phyloP scores from a whole-genome alignment of 2,888 invertebrate species.

The Acanthococcus lagerstroemiae region DNA sequence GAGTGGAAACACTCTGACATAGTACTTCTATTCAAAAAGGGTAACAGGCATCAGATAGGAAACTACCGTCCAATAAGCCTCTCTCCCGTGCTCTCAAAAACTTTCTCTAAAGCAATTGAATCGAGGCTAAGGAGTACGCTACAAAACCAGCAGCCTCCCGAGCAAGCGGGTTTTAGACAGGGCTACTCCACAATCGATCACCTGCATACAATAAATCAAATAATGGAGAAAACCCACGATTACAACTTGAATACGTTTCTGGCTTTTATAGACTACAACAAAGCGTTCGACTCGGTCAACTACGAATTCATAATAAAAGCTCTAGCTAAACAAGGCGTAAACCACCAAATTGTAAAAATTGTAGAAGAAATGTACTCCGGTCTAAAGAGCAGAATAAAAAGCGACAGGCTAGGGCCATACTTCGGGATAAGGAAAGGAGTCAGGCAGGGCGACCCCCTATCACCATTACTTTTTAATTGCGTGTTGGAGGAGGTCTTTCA shows the following conservation, averaged over 20 bases:
- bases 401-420: not conserved
- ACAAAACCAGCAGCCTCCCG: not conserved
- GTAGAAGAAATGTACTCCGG: not conserved
- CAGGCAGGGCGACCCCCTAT: no score
- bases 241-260: not conserved
- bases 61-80: not conserved
- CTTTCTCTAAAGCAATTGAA: not conserved
- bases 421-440: not conserved
- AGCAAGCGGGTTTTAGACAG: not conserved
- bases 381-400: not conserved
- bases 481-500: conserved; percentile 8
- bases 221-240: not conserved
- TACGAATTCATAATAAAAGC: not conserved
- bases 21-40: not conserved
- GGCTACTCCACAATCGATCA: not conserved
- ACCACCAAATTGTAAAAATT: not conserved
- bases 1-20: not conserved
- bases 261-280: conserved; percentile 5
- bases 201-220: not conserved
- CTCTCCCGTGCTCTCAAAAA: not conserved
- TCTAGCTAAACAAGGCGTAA: not conserved
- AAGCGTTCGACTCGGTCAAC: conserved; percentile 1
- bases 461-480: no score
- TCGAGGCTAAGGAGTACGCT: not conserved
- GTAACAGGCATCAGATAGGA: not conserved